phyloP scores from a whole-genome alignment of 1,140 invertebrate species.

The Conus betulinus region DNA sequence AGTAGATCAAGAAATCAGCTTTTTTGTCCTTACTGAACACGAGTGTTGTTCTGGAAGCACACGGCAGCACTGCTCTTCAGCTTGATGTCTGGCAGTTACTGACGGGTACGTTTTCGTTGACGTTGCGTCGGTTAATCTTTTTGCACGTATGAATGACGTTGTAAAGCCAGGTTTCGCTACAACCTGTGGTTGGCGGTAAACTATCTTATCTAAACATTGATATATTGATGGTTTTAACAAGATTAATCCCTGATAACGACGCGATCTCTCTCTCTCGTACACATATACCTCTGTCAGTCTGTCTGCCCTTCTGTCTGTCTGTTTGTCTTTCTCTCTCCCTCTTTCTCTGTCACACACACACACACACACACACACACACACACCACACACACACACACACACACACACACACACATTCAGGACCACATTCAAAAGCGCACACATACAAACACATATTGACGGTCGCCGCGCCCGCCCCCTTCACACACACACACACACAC shows the following conservation, averaged over 20 bases:
- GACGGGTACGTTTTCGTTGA: too few relatives aligned
- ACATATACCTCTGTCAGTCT: too few relatives aligned
- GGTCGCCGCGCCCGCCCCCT: neutral
- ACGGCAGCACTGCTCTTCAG: too few relatives aligned
- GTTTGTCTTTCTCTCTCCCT: neutral
- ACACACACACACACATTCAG: neutral
- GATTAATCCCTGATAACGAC: neutral
- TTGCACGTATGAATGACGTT: neutral
- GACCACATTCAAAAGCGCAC: neutral
- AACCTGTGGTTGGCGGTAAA: neutral
- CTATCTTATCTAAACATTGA: neutral
- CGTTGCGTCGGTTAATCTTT: neutral
- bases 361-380: conserved; percentile 9
- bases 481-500: too few relatives aligned
- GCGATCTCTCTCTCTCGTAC: too few relatives aligned
- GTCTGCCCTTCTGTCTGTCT: too few relatives aligned
- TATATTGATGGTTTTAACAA: neutral
- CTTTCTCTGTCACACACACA: neutral
- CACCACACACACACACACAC: neutral
- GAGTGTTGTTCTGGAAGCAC: too few relatives aligned
- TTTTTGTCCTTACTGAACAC: too few relatives aligned
- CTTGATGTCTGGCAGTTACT: too few relatives aligned
- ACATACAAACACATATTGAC: neutral
- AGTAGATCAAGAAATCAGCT: too few relatives aligned
- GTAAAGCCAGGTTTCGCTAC: neutral